Conservation (phyloP, 1,140 invertebrate species). For the Dryas iulia region DNA sequence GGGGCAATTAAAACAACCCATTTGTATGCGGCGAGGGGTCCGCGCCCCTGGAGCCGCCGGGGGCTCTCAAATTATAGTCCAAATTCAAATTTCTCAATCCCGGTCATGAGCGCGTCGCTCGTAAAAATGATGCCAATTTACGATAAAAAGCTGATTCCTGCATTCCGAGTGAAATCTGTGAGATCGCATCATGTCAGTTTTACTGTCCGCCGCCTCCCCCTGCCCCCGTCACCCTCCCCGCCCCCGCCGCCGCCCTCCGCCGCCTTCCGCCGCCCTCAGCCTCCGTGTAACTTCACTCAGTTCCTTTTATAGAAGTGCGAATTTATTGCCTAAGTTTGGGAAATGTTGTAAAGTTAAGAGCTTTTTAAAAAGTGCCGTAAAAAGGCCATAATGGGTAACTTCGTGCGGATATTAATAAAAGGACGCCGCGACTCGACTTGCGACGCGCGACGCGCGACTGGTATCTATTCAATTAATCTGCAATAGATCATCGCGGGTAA, state of each 20-base stretch:
- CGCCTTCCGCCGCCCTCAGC: not conserved
- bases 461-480: constrained; percentile 43
- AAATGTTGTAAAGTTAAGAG: constrained; percentile 51
- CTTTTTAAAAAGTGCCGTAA: constrained; percentile 49
- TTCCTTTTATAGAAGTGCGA: constrained; percentile 41
- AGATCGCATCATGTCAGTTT: constrained; percentile 43
- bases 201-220: too few relatives aligned
- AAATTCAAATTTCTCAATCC: constrained; percentile 47
- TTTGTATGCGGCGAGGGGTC: constrained; percentile 29
- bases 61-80: constrained; percentile 30
- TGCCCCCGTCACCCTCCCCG: not conserved
- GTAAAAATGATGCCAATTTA: constrained; percentile 63
- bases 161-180: constrained; percentile 36
- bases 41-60: not conserved
- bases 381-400: constrained; percentile 26
- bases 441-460: constrained; percentile 25
- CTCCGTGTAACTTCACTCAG: constrained; percentile 3
- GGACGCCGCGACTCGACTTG: constrained; percentile 16
- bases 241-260: not conserved
- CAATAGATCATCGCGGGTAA: constrained; percentile 8
- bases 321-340: constrained; percentile 54
- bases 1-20: constrained; percentile 33
- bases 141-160: constrained; percentile 56
- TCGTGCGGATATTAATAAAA: constrained; percentile 40
- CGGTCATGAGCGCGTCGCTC: constrained; percentile 40